Conservation (phyloP, 2,888 invertebrate species). For the Oxystoma pomonae region DNA sequence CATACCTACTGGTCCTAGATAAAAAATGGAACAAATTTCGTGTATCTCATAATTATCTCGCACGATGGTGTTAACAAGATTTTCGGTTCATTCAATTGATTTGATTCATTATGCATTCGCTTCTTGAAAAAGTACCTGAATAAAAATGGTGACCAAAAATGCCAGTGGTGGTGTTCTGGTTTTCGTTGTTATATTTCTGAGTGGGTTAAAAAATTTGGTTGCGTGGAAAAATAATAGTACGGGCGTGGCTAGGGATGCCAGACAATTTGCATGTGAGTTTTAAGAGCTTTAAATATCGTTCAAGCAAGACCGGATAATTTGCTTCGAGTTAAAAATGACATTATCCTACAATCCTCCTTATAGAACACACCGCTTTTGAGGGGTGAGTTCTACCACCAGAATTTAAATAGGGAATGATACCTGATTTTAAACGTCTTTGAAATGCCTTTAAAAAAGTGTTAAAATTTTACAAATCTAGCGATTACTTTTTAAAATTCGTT, state of each 20-base stretch:
- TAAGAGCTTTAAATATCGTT: background rate
- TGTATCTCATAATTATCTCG: background rate
- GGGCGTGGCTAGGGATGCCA: background rate
- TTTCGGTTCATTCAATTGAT: background rate
- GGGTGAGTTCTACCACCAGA: too few relatives aligned
- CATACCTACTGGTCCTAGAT: background rate
- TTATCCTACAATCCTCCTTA: too few relatives aligned
- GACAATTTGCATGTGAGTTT: slow-evolving; percentile 17
- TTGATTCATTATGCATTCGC: background rate
- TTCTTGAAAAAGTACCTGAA: background rate
- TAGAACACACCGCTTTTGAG: too few relatives aligned
- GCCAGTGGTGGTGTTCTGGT: background rate
- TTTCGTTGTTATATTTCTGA: background rate
- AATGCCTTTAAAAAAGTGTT: too few relatives aligned
- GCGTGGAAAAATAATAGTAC: background rate
- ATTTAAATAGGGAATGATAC: too few relatives aligned
- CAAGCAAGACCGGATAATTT: background rate
- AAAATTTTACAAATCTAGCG: too few relatives aligned
- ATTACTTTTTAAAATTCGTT: too few relatives aligned
- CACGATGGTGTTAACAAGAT: background rate
- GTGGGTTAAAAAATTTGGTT: background rate
- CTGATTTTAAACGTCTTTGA: too few relatives aligned
- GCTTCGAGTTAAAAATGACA: too few relatives aligned
- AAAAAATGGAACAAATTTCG: background rate
- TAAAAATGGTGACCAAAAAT: background rate